Evolutionary conservation across 2,888 invertebrate species (phyloP).

Genomic region (Lasioglossum zephyrum): DNA sequence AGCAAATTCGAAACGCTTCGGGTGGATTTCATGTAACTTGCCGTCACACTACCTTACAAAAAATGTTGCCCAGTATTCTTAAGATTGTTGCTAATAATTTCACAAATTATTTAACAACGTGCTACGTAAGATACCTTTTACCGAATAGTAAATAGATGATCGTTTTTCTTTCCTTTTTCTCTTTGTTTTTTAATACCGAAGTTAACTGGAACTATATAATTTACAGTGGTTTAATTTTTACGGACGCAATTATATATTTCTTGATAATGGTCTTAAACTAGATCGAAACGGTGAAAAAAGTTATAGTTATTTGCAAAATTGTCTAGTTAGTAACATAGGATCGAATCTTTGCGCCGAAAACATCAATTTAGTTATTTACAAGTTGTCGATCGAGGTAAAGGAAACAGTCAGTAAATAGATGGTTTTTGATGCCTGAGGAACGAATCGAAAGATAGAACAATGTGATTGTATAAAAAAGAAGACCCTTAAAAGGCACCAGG

Average conservation of each 20-base stretch:
- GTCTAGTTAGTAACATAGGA: too few relatives aligned
- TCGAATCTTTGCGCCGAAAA: too few relatives aligned
- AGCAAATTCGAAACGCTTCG: slow-evolving; percentile 2
- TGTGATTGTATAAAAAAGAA: not conserved
- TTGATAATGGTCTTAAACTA: too few relatives aligned
- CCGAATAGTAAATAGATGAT: not conserved
- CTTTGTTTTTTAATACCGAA: too few relatives aligned
- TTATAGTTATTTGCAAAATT: too few relatives aligned
- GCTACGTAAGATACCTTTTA: not conserved
- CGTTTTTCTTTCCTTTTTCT: not conserved
- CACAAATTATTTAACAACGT: not conserved
- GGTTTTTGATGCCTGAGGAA: not conserved
- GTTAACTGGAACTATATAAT: too few relatives aligned
- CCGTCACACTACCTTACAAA: not conserved
- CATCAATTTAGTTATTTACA: too few relatives aligned
- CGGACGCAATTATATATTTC: too few relatives aligned
- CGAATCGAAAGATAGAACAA: not conserved
- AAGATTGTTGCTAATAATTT: not conserved
- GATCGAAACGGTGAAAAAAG: too few relatives aligned
- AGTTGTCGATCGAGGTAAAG: too few relatives aligned
- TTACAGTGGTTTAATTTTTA: too few relatives aligned
- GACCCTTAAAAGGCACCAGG: not conserved
- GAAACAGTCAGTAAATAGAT: not conserved
- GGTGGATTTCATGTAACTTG: not conserved
- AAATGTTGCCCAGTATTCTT: not conserved